Evolutionary conservation across 2,888 invertebrate genomes (phyloP), one percentile per base, ranked within the genome.

Genomic region (Pomacea canaliculata): DNA sequence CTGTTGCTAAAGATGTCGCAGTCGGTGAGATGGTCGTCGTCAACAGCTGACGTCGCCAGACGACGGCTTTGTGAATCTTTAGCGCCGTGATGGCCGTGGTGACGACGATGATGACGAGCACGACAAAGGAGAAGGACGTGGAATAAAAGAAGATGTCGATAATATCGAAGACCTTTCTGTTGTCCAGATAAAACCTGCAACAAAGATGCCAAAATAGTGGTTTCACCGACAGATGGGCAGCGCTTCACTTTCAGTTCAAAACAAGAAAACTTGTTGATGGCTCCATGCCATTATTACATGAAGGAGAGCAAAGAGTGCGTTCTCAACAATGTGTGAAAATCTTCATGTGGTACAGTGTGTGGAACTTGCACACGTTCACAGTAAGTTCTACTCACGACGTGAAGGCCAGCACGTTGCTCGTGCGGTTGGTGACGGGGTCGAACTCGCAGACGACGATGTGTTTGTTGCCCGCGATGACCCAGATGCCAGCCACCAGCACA

Each of bases 391-490:
- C 63, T 23, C n/a, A 73, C 73, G 66, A 37, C 8, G 73, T 73
- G 46, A 73, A 66, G 37, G 59, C 66, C 37, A 73, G 56, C 16
- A 73, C 67, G 67, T 73, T 67, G 37, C 59, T 73, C 23, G 73
- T 73, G 59, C 23, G 56, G 67, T 73, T 73, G 56, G 27, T 67
- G 37, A 27, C 19, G 19, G 73, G 73, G 67, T 73, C 67, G 67
- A 73, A 73, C 73, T 66, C 67, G 67, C 73, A 73, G 67, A 67
- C 73, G 59, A 67, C 59, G 67, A 59, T 67, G 73, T 73, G 73
- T 27, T 73, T 73, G 73, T 66, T 66, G 37, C 73, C 73, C 19
- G 73, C 73, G n/a, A 73, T 67, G 67, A 67, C 67, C 23, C 66
- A 67, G 46, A 73, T 37, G 19, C 73, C 73, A 10, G 27, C 73